Evolutionary conservation across 2,113 vertebrate species (phyloP), one percentile per base, ranked within the genome.

Genomic region (Malaclemys terrapin): DNA sequence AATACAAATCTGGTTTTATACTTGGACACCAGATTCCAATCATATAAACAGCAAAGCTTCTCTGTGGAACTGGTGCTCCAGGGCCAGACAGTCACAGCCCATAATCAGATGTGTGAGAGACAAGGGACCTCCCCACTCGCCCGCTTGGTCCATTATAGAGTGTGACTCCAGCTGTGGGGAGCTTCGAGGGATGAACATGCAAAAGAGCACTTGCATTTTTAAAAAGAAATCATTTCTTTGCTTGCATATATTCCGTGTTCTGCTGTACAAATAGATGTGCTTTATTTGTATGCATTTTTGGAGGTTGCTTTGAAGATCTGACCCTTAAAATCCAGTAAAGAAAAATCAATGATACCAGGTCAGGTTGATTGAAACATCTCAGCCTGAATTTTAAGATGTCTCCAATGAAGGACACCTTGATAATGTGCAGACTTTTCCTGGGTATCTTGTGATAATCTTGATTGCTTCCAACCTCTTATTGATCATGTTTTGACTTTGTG

Each of bases 1-100:
- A 76, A 24, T 92, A 78, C 42, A 47, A 14, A 57, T 20, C 8
- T 86, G 42, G 2, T 82, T 88, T 96, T 92, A 82, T 16, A 53
- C 20, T 16, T n/a, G 8, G 62, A 19, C 35, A n/a, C 16, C 81
- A 89, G 62, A 57, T n/a, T 82, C 2, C 35, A 92, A 93, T 82
- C 19, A 8, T 76, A 87, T 84, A 54, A 94, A 80, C 35, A 96
- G 49, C 59, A 95, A 84, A 93, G 45, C 52, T 86, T 12, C 87
- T 88, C 53, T 90, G 11, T 84, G 69, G 0, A 0, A 49, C 17
- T 84, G 29, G 29, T 31, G 59, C 29, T 14, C 13, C 13, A 19
- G 31, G 62, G 62, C 31, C 62, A n/a, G 59, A 35, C 12, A 6
- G 29, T 8, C 62, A 19, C 62, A 65, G 59, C 59, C 59, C 59